These are phyloP conservation scores for Harlomillsia oculata DNA, from an alignment of 1,140 invertebrate genomes.

Conservation along the genomic window DNA sequence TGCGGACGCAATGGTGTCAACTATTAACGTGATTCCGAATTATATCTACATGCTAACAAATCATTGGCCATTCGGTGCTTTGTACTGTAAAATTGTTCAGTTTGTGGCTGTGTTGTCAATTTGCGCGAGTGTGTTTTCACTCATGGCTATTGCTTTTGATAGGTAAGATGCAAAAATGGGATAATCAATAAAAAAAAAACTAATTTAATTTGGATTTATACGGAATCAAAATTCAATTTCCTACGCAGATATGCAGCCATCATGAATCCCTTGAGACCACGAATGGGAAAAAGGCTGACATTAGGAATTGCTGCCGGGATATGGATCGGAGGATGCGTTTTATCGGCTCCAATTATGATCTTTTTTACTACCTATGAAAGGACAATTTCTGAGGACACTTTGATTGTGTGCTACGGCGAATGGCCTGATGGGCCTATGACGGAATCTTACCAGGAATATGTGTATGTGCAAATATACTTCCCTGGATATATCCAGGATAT, in stretches of 20 bases:
- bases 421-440: constrained; percentile 70
- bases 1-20: constrained; percentile 83
- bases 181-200: too few relatives aligned
- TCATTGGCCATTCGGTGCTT: constrained; percentile 85
- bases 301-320: constrained; percentile 69
- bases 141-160: constrained; percentile 93
- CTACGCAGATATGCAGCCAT: constrained; percentile 84
- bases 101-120: constrained; percentile 86
- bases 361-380: constrained; percentile 62
- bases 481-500: background rate
- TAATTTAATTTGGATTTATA: background rate
- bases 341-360: constrained; percentile 73
- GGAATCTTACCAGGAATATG: constrained; percentile 60
- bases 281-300: constrained; percentile 69
- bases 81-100: constrained; percentile 89
- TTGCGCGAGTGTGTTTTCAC: constrained; percentile 83
- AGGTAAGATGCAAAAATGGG: too few relatives aligned
- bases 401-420: constrained; percentile 61
- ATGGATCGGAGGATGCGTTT: constrained; percentile 63
- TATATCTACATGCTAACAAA: constrained; percentile 84
- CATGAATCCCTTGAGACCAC: constrained; percentile 73
- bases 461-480: constrained; percentile 53
- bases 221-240: background rate
- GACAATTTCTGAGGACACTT: constrained; percentile 50
- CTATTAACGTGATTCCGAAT: constrained; percentile 86